Evolutionary conservation across 2,113 vertebrate species (phyloP).

Genomic region (Ovis aries): ARS-UI_Ramb_v3.0 NC_056078.1:29808501-29809000

Average conservation of each 20-base stretch:
- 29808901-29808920: not conserved
- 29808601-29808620: not conserved
- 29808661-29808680: not conserved
- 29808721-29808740: not conserved
- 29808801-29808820: not conserved
- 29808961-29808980: not conserved
- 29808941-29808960: not conserved
- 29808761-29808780: accelerated
- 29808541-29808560: not conserved
- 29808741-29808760: not conserved
- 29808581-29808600: not conserved
- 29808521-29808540: not conserved
- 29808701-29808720: not conserved
- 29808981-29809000: not conserved
- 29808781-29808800: not conserved
- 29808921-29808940: not conserved
- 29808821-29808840: not conserved
- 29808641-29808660: not conserved
- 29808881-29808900: not conserved
- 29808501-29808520: not conserved
- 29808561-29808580: not conserved
- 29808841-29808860: not conserved
- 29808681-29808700: not conserved
- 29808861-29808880: not conserved
- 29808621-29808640: not conserved